Base-by-base conservation (phyloP, 1,140 invertebrate species). In the Tetramorium simillimum region DNA sequence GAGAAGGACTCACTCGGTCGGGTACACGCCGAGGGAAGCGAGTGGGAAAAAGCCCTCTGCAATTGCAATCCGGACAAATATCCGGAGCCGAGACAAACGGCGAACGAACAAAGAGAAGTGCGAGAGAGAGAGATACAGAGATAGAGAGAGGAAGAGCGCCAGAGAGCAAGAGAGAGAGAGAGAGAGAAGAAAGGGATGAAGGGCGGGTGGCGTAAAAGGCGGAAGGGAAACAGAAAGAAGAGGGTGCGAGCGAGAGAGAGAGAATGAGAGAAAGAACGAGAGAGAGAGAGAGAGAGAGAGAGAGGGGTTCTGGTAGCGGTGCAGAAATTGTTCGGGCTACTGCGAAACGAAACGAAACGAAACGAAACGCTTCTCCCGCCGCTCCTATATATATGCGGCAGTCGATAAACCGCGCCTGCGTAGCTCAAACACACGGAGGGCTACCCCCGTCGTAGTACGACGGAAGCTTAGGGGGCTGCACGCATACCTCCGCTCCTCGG, bases 361-460 rank as follows among this genome's bases (percentile, higher is more conserved):
- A 88, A 88, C 86, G 86, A 76, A 87, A 87, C 86, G 86, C 63
- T 62, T 81, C 49, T 43, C 37, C 84, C 43, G 43, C 58, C 70
- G 28, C 21, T 58, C 75, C 58, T 90, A 87, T 90, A 88, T 87
- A 91, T 89, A 88, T 88, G 76, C 73, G 67, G 88, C 63, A 91
- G 91, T 92, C 91, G 91, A 92, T 92, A 92, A 91, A 92, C 88
- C 88, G 91, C 90, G 91, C 89, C 86, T 92, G 91, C 91, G 91
- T 90, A 91, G 84, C 88, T 88, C 88, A 88, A 89, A 90, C 88
- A 82, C 69, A 87, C 78, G 76, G 60, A 88, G 56, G 6, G 7
- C 56, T 82, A 88, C 51, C 85, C 84, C 80, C 37, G 40, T 51
- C 58, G 86, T 90, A 85, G 67, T 60, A 67, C 56, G 49, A 43